Evolutionary conservation across 2,888 invertebrate species (phyloP), one percentile per base, ranked within the genome.

Genomic region (Pristionchus arcanus): DNA sequence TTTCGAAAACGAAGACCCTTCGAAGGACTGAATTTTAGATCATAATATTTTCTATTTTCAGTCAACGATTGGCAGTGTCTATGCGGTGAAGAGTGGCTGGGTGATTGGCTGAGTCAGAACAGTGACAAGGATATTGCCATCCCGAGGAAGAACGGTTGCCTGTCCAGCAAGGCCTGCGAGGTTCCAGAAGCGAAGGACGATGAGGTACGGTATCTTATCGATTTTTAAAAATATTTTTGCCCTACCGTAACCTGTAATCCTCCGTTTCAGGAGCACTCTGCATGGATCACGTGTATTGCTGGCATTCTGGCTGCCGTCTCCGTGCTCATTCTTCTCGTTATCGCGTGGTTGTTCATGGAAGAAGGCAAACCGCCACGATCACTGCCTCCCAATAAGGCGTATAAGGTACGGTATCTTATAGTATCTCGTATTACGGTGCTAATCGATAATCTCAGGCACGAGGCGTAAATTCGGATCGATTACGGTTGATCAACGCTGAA

Each of bases 271-370:
- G 81, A 87, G n/a, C 86, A 92, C 63, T 90, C 92, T n/a, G 85
- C 90, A 49, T 94, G 94, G 94, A 93, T 95, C 68, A 94, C 94
- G 19, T 91, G 93, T n/a, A 91, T 93, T n/a, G 95, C 94, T 15
- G 90, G 92, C 21, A 87, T 94, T 49, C 91, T 95, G 71, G 94
- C 94, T 11, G 89, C 94, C 19, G 89, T 94, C 63, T 94, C 94
- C 4, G 85, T 94, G 21, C 28, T 93, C 28, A 93, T 95, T 37
- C 91, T 94, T 71, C 59, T 91, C 55, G 91, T 91, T 42, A 94
- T 95, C 87, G 94, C 92, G 77, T 91, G 91, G 90, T 90, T 95
- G 55, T 95, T 93, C 92, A 90, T 94, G 86, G 93, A 94, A 86
- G 94, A 94, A 77, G 89, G 92, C 28, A 81, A 91, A 83, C 90